A percentile compares a stretch with the other conserved stretches of the same genome.
Evolutionary conservation across 2,888 invertebrate species (phyloP).

Genomic region (Drosophila merina): DNA sequence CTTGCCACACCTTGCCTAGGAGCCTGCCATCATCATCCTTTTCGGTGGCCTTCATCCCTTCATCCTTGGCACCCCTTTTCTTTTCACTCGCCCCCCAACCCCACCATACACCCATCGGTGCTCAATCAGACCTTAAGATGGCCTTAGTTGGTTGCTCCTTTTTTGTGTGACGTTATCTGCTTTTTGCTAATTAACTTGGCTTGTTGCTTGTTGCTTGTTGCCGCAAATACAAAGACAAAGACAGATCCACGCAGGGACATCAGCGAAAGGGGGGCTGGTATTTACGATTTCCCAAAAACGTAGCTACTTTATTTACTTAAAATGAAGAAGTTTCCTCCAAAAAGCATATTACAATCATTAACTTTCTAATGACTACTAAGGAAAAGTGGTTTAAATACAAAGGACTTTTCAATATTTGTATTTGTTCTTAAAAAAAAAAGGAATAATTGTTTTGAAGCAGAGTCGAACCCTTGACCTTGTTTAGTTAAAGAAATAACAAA

Average conservation of each 20-base stretch:
- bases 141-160: constrained; percentile 61
- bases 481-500: too few species aligned
- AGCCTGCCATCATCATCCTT: not conserved
- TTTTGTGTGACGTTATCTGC: constrained; percentile 70
- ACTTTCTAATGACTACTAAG: too few species aligned
- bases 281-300: not conserved
- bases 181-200: constrained; percentile 75
- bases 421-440: too few species aligned
- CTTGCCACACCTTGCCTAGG: constrained; percentile 1
- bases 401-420: too few species aligned
- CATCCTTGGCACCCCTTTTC: not conserved
- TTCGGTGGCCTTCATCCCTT: constrained; percentile 2
- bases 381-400: too few species aligned
- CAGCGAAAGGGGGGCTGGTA: not conserved
- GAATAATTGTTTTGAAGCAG: too few species aligned
- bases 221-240: constrained; percentile 30
- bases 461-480: too few species aligned
- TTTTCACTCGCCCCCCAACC: not conserved
- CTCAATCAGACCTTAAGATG: constrained; percentile 48
- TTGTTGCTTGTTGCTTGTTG: constrained; percentile 47
- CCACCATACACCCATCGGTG: constrained; percentile 18
- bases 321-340: too few species aligned
- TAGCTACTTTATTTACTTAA: not conserved
- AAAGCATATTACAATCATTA: too few species aligned
- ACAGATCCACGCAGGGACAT: constrained; percentile 6